These are phyloP conservation scores for Apis florea DNA, from an alignment of 1,140 invertebrate species.

Conservation along the genomic window DNA sequence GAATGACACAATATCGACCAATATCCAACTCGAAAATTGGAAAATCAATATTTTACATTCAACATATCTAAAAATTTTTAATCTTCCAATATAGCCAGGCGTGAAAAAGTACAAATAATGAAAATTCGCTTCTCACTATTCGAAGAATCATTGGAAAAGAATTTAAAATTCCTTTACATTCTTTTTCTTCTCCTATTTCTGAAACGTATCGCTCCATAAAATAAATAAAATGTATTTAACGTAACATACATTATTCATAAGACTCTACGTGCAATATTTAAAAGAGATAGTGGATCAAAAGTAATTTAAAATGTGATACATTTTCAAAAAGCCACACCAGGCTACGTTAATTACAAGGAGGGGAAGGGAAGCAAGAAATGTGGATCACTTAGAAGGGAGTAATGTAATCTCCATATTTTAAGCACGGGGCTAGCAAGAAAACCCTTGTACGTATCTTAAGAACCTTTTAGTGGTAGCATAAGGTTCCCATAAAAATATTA, in stretches of 20 bases:
- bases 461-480: slow-evolving; percentile 32
- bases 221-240: neutral
- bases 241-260: neutral
- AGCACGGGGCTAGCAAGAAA: slow-evolving; percentile 2
- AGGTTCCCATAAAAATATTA: slow-evolving; percentile 2
- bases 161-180: neutral
- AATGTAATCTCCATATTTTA: slow-evolving; percentile 21
- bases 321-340: neutral
- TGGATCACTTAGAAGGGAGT: neutral
- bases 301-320: neutral
- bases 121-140: neutral
- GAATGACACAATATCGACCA: no score
- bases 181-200: no score
- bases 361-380: neutral
- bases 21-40: no score
- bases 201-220: neutral
- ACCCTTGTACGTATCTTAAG: slow-evolving; percentile 7
- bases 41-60: no score
- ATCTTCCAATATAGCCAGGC: neutral
- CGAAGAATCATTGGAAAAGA: neutral
- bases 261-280: no score
- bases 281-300: neutral
- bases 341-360: neutral
- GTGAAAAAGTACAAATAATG: neutral
- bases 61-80: no score